These are phyloP conservation scores for Psix sp. DNA, from an alignment of 1,140 invertebrate genomes.

Conservation along the genomic window DNA sequence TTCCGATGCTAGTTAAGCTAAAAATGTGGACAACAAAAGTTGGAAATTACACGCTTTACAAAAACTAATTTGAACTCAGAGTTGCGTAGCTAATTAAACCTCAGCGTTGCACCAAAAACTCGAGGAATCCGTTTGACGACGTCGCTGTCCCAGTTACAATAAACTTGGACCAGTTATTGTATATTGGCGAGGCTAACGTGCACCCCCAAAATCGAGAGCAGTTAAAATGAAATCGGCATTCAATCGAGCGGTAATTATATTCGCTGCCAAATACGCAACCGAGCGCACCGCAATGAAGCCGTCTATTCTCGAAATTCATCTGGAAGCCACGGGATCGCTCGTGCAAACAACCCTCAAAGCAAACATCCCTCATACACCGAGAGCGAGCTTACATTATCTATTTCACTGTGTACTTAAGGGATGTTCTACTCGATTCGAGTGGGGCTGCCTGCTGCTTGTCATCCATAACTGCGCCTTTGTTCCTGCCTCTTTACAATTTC, in stretches of 20 bases:
- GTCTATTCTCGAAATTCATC: slow-evolving; percentile 59
- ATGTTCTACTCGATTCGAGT: slow-evolving; percentile 62
- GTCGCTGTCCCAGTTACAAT: slow-evolving; percentile 4
- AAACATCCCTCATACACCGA: slow-evolving; percentile 68
- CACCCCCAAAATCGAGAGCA: not conserved
- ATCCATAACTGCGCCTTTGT: slow-evolving; percentile 55
- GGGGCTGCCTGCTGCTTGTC: slow-evolving; percentile 45
- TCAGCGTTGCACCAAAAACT: not conserved
- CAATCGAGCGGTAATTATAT: slow-evolving; percentile 55
- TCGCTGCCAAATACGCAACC: slow-evolving; percentile 43
- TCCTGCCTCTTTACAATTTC: too few relatives aligned
- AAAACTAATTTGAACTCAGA: too few relatives aligned
- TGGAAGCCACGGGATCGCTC: slow-evolving; percentile 63
- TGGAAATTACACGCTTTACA: too few relatives aligned
- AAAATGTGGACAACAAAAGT: too few relatives aligned
- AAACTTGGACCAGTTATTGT: not conserved
- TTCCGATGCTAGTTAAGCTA: too few relatives aligned
- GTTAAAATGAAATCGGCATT: slow-evolving; percentile 40
- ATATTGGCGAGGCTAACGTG: not conserved
- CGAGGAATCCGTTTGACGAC: too few relatives aligned
- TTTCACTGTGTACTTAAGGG: slow-evolving; percentile 70
- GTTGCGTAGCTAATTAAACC: too few relatives aligned
- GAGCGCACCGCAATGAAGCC: slow-evolving; percentile 60
- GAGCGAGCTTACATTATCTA: slow-evolving; percentile 70
- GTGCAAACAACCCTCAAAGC: slow-evolving; percentile 69